Percentiles rank a stretch among this genome's conserved stretches.
Conservation (phyloP, 2,113 vertebrate species). For the Empidonax traillii region DNA sequence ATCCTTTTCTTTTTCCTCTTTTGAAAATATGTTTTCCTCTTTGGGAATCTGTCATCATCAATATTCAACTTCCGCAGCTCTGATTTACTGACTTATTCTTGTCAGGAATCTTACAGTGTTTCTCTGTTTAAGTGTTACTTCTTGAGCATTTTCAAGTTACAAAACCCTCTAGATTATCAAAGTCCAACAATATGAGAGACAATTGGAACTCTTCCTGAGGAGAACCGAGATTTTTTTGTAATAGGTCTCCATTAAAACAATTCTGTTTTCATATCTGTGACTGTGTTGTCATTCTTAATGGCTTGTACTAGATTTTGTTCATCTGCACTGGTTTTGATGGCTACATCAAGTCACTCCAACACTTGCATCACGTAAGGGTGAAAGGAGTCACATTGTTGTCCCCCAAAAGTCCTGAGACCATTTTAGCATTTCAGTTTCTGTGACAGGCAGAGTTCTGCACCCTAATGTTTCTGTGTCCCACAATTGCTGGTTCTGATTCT, state of each 20-base stretch:
- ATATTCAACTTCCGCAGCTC: background rate
- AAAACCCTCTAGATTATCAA: background rate
- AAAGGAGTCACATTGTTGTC: background rate
- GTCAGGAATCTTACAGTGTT: background rate
- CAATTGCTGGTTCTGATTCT: background rate
- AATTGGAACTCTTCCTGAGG: background rate
- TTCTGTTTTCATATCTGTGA: background rate
- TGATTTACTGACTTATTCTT: background rate
- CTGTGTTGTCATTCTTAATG: background rate
- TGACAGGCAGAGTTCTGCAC: background rate
- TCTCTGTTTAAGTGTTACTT: background rate
- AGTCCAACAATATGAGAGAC: background rate
- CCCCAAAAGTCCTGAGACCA: background rate
- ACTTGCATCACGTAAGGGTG: background rate
- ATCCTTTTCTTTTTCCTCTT: background rate
- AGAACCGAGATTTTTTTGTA: background rate
- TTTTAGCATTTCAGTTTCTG: background rate
- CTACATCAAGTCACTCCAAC: background rate
- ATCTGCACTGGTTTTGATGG: background rate
- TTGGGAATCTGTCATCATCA: background rate
- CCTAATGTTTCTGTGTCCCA: background rate
- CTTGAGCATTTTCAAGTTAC: background rate
- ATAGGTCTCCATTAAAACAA: background rate
- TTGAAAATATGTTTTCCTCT: background rate
- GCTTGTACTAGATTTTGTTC: background rate